Conservation (phyloP, 2,797 vertebrate species). For the Gallinago nigripennis region DNA sequence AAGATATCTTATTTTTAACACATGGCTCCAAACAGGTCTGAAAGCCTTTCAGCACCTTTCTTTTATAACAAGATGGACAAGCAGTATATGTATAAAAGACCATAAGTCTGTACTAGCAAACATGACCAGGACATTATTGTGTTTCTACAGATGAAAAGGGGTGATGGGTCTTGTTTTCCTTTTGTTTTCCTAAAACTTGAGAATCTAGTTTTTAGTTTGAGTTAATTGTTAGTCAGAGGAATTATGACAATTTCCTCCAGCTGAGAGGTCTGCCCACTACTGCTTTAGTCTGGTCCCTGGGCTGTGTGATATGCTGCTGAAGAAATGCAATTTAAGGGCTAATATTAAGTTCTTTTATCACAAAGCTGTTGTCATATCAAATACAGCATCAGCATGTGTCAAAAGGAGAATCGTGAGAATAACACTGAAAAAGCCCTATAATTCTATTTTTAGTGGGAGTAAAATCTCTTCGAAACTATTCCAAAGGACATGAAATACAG, state of each 20-base stretch:
- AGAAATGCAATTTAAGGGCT: neutral
- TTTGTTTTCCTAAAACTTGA: neutral
- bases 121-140: neutral
- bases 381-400: conserved; percentile 6
- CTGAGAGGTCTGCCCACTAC: neutral
- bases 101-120: neutral
- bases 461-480: neutral
- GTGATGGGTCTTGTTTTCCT: neutral
- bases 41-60: neutral
- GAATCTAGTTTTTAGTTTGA: neutral
- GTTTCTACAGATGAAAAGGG: neutral
- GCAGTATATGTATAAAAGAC: neutral
- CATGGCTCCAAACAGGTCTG: neutral
- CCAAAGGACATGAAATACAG: neutral
- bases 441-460: conserved; percentile 1
- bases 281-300: neutral
- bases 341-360: conserved; percentile 16
- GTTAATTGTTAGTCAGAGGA: neutral
- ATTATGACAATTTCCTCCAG: neutral
- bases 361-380: conserved; percentile 8
- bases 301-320: neutral
- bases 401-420: neutral
- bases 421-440: neutral
- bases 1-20: neutral
- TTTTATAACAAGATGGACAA: neutral